These are phyloP conservation scores for Sinohyriopsis cumingii DNA, from an alignment of 2,888 invertebrate genomes.

Conservation along the genomic window DNA sequence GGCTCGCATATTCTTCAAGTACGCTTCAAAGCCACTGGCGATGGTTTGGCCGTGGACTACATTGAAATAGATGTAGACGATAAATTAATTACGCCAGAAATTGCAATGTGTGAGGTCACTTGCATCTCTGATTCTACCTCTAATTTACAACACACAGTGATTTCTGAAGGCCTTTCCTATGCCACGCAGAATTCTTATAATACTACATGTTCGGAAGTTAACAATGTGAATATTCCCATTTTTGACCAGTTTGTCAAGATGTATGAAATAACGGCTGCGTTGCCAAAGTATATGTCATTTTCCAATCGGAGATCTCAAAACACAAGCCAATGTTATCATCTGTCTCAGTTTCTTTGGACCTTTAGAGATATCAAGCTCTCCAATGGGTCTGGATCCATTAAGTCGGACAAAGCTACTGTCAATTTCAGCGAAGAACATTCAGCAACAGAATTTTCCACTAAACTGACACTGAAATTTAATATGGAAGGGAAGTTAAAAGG, in stretches of 20 bases:
- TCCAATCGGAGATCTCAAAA: constrained; percentile 4
- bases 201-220: constrained; percentile 8
- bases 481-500: constrained; percentile 49
- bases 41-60: constrained; percentile 26
- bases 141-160: background rate
- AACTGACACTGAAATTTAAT: constrained; percentile 32
- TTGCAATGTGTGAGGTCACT: constrained; percentile 5
- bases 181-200: constrained; percentile 8
- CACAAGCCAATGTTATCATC: constrained; percentile 6
- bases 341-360: too few relatives aligned
- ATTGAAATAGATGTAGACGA: constrained; percentile 17
- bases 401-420: constrained; percentile 22
- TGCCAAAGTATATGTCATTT: constrained; percentile 10
- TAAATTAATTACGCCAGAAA: background rate
- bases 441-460: constrained; percentile 16
- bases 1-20: constrained; percentile 9
- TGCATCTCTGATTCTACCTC: constrained; percentile 3
- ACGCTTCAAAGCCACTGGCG: too few relatives aligned
- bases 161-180: background rate
- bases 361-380: background rate
- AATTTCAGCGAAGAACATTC: constrained; percentile 17
- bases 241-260: constrained; percentile 4
- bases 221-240: constrained; percentile 11
- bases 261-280: constrained; percentile 4
- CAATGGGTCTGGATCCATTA: constrained; percentile 1